phyloP scores from a whole-genome alignment of 2,888 invertebrate genomes.

The Papilio protenor region DNA sequence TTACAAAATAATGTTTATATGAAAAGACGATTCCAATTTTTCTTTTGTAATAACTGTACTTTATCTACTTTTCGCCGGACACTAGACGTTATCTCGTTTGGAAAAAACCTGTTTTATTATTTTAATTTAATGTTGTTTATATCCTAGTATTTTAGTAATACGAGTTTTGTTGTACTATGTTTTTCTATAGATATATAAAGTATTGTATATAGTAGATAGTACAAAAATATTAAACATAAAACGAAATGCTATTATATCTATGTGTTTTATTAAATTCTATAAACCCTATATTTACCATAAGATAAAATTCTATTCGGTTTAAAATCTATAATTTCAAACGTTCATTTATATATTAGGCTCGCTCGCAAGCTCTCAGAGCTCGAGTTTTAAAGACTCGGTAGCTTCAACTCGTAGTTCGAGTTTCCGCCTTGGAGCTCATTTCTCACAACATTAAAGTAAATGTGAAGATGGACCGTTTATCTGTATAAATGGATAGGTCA shows the following conservation, averaged over 20 bases:
- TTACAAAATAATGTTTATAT: background rate
- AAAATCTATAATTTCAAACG: too few species aligned
- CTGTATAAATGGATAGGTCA: too few species aligned
- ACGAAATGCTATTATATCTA: constrained; percentile 34
- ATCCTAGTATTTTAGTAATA: constrained; percentile 67
- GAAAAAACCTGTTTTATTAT: constrained; percentile 46
- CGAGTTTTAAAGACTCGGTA: too few species aligned
- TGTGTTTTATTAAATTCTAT: constrained; percentile 18
- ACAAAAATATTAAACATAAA: constrained; percentile 82
- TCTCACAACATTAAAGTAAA: too few species aligned
- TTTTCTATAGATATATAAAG: constrained; percentile 78
- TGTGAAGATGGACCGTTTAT: too few species aligned
- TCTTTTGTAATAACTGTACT: background rate
- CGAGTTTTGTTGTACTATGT: constrained; percentile 72
- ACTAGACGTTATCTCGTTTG: background rate
- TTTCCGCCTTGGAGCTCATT: too few species aligned
- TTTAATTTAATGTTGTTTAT: constrained; percentile 48
- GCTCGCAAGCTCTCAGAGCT: too few species aligned
- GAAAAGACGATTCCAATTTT: background rate
- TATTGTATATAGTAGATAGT: constrained; percentile 83
- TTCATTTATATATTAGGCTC: too few species aligned
- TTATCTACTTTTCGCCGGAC: background rate
- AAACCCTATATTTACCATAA: background rate
- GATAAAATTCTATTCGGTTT: too few species aligned
- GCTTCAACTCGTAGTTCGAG: too few species aligned